Conservation (phyloP, 2,888 invertebrate genomes). For the Ormyrus nitidulus region DNA sequence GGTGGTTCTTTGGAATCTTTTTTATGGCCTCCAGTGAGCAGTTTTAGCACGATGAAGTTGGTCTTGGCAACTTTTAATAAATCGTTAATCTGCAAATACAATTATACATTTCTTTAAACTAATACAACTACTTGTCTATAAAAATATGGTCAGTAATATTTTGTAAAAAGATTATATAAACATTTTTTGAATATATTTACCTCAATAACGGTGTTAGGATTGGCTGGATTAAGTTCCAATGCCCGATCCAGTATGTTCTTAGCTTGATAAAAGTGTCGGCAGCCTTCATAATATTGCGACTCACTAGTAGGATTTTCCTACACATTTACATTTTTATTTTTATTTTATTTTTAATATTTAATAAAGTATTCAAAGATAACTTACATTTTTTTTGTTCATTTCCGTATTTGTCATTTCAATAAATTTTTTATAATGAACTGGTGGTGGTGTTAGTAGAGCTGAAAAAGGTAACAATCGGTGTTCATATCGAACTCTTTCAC, state of each 20-base stretch:
- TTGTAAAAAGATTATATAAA: slow-evolving; percentile 3
- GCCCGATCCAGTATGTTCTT: slow-evolving; percentile 90
- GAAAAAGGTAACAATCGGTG: slow-evolving; percentile 95
- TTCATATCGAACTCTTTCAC: slow-evolving; percentile 94
- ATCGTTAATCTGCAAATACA: slow-evolving; percentile 82
- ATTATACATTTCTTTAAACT: not conserved
- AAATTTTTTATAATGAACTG: slow-evolving; percentile 93
- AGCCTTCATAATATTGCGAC: slow-evolving; percentile 85
- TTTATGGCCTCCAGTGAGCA: slow-evolving; percentile 94
- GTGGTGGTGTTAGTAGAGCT: slow-evolving; percentile 90
- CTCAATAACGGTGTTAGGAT: slow-evolving; percentile 70
- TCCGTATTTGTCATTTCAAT: slow-evolving; percentile 84
- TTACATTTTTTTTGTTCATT: slow-evolving; percentile 70
- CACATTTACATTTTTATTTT: slow-evolving; percentile 15
- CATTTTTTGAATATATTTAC: slow-evolving; percentile 59
- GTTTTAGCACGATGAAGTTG: slow-evolving; percentile 95
- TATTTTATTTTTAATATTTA: not conserved
- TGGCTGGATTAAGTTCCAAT: slow-evolving; percentile 84
- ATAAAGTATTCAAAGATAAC: slow-evolving; percentile 51
- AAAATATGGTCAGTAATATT: not conserved
- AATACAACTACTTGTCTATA: not conserved
- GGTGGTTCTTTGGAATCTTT: slow-evolving; percentile 89
- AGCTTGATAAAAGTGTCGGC: slow-evolving; percentile 95
- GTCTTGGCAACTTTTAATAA: slow-evolving; percentile 94
- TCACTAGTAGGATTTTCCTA: slow-evolving; percentile 71